Conservation (phyloP, 2,113 vertebrate genomes). For the Caranx ignobilis region DNA sequence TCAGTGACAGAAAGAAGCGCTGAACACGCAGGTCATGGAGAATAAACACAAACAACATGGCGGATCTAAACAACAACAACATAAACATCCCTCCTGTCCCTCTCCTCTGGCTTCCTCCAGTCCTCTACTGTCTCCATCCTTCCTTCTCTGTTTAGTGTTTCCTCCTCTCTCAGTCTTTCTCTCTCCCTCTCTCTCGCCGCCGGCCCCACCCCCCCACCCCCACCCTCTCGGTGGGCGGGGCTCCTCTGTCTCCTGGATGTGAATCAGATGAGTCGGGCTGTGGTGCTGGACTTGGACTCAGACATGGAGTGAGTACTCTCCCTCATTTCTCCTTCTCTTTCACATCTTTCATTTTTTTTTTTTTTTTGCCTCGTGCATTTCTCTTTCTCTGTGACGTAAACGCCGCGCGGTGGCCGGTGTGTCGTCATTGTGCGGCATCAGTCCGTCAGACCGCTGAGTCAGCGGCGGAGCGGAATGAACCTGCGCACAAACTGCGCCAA, state of each 20-base stretch:
- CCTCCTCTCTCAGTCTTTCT: background rate
- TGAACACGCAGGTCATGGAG: no score
- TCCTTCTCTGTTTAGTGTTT: background rate
- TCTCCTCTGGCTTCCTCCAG: no score
- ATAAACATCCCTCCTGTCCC: no score
- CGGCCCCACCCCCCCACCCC: no score
- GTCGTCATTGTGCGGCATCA: constrained; percentile 57
- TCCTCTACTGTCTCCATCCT: background rate
- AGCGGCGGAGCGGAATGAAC: constrained; percentile 1
- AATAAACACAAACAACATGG: no score
- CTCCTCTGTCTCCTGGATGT: constrained; percentile 27
- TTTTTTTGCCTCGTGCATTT: background rate
- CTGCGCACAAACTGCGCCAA: constrained; percentile 16
- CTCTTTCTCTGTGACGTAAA: background rate
- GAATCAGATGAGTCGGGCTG: constrained; percentile 34
- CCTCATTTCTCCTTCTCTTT: background rate
- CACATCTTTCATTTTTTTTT: background rate
- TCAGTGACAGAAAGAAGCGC: no score
- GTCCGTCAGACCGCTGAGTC: constrained; percentile 54
- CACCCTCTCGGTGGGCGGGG: constrained; percentile 10
- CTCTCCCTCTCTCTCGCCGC: no score
- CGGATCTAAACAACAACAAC: no score
- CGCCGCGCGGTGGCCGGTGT: constrained; percentile 4
- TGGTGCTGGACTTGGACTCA: constrained; percentile 25
- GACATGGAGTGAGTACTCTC: constrained; percentile 65